These are phyloP conservation scores for Sphaeramia orbicularis DNA, from an alignment of 2,797 vertebrate species.

Conservation along the genomic window DNA sequence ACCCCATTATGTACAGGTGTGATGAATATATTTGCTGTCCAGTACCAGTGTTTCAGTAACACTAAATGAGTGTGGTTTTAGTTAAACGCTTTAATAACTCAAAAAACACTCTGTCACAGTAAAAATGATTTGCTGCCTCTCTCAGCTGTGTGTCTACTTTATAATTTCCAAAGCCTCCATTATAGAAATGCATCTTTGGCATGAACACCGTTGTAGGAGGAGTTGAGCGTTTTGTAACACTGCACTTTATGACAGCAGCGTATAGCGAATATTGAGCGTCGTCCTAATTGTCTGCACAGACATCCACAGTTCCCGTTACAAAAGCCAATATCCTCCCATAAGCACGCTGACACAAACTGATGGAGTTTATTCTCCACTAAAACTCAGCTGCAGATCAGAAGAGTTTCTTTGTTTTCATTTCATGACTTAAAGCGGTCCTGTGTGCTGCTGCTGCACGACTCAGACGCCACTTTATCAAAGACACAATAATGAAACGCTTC, in stretches of 20 bases:
- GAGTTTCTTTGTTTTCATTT: constrained; percentile 35
- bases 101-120: neutral
- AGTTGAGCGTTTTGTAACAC: neutral
- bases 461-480: constrained; percentile 61
- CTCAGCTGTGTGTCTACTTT: neutral
- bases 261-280: neutral
- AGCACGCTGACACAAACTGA: constrained; percentile 3
- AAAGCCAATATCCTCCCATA: neutral
- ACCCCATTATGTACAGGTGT: too few species aligned
- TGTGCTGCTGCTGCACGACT: constrained; percentile 11
- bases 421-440: constrained; percentile 28
- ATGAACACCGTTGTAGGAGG: neutral
- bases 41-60: too few species aligned
- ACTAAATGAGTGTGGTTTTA: too few species aligned
- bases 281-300: constrained; percentile 18
- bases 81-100: neutral
- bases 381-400: constrained; percentile 30
- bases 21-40: neutral
- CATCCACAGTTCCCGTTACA: neutral
- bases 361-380: constrained; percentile 29
- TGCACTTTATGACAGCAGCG: neutral
- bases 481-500: constrained; percentile 59
- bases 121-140: neutral
- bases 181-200: constrained; percentile 9
- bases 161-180: constrained; percentile 2